These are phyloP conservation scores for Danaus plexippus DNA, from an alignment of 1,140 invertebrate species.

Conservation along the genomic window DNA sequence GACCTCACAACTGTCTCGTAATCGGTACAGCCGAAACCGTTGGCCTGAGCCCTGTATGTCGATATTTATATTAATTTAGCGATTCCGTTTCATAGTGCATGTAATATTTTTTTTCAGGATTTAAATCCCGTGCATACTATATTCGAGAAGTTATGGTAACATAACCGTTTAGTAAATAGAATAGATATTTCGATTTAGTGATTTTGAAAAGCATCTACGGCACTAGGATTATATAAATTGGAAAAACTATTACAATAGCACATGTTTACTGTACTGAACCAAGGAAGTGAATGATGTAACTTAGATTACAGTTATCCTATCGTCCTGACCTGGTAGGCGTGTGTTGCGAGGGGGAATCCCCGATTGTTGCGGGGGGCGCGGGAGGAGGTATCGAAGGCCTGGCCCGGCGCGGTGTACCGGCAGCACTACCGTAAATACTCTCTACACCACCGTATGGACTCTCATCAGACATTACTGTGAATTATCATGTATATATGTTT, in stretches of 20 bases:
- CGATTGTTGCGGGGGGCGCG: constrained; percentile 82
- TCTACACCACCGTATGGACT: constrained; percentile 64
- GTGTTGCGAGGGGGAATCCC: constrained; percentile 80
- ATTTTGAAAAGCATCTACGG: not conserved
- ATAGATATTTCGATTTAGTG: too few relatives aligned
- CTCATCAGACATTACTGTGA: constrained; percentile 64
- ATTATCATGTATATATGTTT: not conserved
- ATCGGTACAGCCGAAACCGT: too few relatives aligned
- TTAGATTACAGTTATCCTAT: too few relatives aligned
- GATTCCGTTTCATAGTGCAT: too few relatives aligned
- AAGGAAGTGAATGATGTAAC: too few relatives aligned
- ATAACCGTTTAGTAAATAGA: too few relatives aligned
- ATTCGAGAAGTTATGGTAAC: too few relatives aligned
- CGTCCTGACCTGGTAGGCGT: constrained; percentile 46
- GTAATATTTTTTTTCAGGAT: too few relatives aligned
- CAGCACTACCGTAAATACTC: constrained; percentile 56
- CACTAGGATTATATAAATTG: not conserved
- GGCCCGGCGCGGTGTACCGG: constrained; percentile 74
- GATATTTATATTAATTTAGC: too few relatives aligned
- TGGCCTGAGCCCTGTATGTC: too few relatives aligned
- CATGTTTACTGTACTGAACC: too few relatives aligned
- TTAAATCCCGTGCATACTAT: too few relatives aligned
- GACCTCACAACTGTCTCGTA: constrained; percentile 25
- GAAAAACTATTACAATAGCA: not conserved
- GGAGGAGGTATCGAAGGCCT: constrained; percentile 89